phyloP scores from a whole-genome alignment of 1,140 invertebrate genomes.

The Drosophila littoralis region DNA sequence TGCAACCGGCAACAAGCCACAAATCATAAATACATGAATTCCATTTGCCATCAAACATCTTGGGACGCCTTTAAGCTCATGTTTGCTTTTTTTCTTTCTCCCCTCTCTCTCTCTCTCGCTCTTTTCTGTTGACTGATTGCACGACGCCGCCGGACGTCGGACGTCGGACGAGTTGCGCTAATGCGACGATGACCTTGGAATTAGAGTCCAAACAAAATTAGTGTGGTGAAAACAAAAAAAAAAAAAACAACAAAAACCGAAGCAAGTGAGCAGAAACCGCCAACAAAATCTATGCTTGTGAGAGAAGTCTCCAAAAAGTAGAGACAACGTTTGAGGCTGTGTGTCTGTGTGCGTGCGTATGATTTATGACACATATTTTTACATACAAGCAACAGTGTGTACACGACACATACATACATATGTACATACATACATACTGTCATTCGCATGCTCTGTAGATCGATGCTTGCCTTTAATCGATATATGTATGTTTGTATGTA shows the following conservation, averaged over 20 bases:
- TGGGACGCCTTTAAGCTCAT: conserved; percentile 29
- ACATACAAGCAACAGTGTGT: not conserved
- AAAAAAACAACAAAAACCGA: conserved; percentile 41
- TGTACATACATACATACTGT: conserved; percentile 1
- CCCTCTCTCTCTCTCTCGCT: conserved; percentile 11
- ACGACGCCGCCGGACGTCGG: conserved; percentile 32
- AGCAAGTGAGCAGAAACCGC: conserved; percentile 42
- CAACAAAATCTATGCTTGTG: conserved; percentile 14
- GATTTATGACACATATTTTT: conserved; percentile 12
- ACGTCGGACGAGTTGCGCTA: conserved; percentile 40
- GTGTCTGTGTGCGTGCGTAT: conserved; percentile 1
- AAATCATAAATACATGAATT: conserved; percentile 44
- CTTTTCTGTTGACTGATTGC: conserved; percentile 65
- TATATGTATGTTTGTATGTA: not conserved
- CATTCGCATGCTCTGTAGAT: conserved; percentile 5
- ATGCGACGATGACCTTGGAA: conserved; percentile 68
- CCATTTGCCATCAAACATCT: conserved; percentile 35
- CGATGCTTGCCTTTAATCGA: conserved; percentile 10
- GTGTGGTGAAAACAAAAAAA: conserved; percentile 28
- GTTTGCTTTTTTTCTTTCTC: not conserved
- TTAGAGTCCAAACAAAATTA: conserved; percentile 62
- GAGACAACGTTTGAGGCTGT: not conserved
- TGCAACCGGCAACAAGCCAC: conserved; percentile 21
- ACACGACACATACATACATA: conserved; percentile 19
- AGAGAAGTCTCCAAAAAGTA: conserved; percentile 17